Percentiles rank a stretch among this genome's conserved stretches.
These are phyloP conservation scores for Chelonus formosanus DNA, from an alignment of 2,888 invertebrate species.

Conservation along the genomic window DNA sequence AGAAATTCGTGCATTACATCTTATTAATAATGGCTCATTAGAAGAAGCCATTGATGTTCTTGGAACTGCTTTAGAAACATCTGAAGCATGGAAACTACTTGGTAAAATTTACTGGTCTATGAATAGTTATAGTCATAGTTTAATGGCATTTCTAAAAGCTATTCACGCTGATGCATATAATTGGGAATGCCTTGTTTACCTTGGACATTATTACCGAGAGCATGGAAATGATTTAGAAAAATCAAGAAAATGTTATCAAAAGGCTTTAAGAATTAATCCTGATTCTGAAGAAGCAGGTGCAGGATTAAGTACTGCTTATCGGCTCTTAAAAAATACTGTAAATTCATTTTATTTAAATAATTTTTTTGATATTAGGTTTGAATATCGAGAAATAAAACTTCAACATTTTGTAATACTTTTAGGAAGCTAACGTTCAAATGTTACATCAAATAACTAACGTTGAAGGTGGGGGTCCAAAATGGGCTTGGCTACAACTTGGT, in stretches of 20 bases:
- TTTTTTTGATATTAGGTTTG: conserved; percentile 1
- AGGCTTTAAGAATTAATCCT: conserved; percentile 79
- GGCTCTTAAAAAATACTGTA: conserved; percentile 73
- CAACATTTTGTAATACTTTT: conserved; percentile 15
- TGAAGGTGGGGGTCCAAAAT: conserved; percentile 69
- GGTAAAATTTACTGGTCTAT: conserved; percentile 72
- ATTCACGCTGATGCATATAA: conserved; percentile 76
- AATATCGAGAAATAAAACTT: background rate
- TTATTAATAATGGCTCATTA: conserved; percentile 67
- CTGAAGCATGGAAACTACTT: conserved; percentile 70
- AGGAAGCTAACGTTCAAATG: conserved; percentile 73
- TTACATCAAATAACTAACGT: conserved; percentile 67
- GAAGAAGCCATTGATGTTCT: conserved; percentile 70
- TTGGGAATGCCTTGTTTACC: conserved; percentile 76
- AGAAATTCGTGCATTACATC: conserved; percentile 67
- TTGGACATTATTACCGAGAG: conserved; percentile 79
- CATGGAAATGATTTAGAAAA: conserved; percentile 74
- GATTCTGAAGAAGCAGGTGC: conserved; percentile 74
- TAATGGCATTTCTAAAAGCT: conserved; percentile 73
- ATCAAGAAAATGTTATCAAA: conserved; percentile 85
- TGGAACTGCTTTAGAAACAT: conserved; percentile 63
- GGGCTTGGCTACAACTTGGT: conserved; percentile 87
- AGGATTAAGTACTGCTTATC: conserved; percentile 80
- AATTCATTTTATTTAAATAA: conserved; percentile 38
- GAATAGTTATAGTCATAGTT: conserved; percentile 70